phyloP scores from a whole-genome alignment of 2,888 invertebrate species.

The Incurvaria masculella region DNA sequence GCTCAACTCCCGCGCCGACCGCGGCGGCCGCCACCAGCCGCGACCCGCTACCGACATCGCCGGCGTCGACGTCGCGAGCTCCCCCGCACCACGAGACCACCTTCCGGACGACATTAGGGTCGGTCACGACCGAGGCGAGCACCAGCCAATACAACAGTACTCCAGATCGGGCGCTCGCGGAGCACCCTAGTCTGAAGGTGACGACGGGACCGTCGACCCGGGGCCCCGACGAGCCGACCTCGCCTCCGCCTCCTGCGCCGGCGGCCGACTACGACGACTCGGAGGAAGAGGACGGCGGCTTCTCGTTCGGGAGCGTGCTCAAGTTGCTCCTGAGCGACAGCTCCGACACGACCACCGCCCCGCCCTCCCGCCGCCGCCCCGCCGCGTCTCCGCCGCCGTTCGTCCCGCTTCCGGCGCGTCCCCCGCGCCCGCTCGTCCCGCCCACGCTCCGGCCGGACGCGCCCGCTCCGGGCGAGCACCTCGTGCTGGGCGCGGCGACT shows the following conservation, averaged over 20 bases:
- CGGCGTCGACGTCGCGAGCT: too few species aligned
- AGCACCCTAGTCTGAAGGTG: constrained; percentile 5
- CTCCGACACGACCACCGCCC: constrained; percentile 33
- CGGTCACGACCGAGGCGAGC: constrained; percentile 17
- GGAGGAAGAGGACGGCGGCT: constrained; percentile 44
- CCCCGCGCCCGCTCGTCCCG: neutral
- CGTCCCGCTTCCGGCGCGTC: neutral
- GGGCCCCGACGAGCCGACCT: constrained; percentile 7
- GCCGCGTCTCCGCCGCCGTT: neutral
- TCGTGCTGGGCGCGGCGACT: constrained; percentile 43
- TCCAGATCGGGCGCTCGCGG: too few species aligned
- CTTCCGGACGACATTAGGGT: constrained; percentile 14
- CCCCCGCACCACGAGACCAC: constrained; percentile 9
- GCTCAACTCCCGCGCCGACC: too few species aligned
- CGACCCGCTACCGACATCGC: too few species aligned
- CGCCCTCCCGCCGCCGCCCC: constrained; percentile 13
- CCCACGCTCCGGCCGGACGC: too few species aligned
- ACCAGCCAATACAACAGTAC: constrained; percentile 11
- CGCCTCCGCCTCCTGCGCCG: constrained; percentile 27
- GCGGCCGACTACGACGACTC: constrained; percentile 38
- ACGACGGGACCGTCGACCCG: too few species aligned
- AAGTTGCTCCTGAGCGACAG: constrained; percentile 57
- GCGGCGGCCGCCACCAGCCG: constrained; percentile 19
- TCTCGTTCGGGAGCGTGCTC: constrained; percentile 60
- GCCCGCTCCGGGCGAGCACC: constrained; percentile 25